Percentiles rank a stretch among this genome's conserved stretches.
Conservation (phyloP, 1,140 invertebrate species). For the Orchesella cincta region DNA sequence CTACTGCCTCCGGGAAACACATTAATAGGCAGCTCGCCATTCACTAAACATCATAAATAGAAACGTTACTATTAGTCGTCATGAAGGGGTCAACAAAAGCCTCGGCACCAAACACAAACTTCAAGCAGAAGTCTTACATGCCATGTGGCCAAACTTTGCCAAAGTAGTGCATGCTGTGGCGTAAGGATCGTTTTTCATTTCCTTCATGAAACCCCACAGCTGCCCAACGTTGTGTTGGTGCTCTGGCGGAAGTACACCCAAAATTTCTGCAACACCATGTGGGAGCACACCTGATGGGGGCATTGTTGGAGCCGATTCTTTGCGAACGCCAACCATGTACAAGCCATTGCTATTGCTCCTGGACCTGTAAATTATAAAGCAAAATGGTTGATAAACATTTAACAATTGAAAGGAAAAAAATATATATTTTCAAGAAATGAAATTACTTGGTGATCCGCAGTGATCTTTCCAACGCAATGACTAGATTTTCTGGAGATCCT, state of each 20-base stretch:
- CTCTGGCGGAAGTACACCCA: slow-evolving; percentile 35
- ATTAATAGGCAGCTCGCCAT: slow-evolving; percentile 30
- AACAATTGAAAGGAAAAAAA: neutral
- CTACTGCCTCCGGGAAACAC: slow-evolving; percentile 31
- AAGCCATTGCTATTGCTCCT: slow-evolving; percentile 65
- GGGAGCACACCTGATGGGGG: neutral
- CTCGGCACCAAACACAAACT: neutral
- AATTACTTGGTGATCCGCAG: slow-evolving; percentile 58
- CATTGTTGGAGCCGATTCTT: slow-evolving; percentile 64
- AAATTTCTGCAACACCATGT: slow-evolving; percentile 35
- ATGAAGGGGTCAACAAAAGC: neutral
- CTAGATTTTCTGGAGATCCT: slow-evolving; percentile 77
- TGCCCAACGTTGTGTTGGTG: slow-evolving; percentile 35
- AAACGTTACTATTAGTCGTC: too few relatives aligned
- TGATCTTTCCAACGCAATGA: slow-evolving; percentile 61
- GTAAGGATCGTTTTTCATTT: slow-evolving; percentile 47
- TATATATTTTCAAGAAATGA: neutral
- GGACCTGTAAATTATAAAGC: neutral
- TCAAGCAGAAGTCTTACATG: neutral
- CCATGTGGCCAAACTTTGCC: slow-evolving; percentile 37
- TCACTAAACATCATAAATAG: too few relatives aligned
- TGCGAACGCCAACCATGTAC: slow-evolving; percentile 64
- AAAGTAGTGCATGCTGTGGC: slow-evolving; percentile 36
- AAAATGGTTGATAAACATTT: too few relatives aligned
- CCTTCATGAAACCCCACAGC: slow-evolving; percentile 39